phyloP scores from a whole-genome alignment of 2,797 vertebrate genomes.

The Meda fulgida region DNA sequence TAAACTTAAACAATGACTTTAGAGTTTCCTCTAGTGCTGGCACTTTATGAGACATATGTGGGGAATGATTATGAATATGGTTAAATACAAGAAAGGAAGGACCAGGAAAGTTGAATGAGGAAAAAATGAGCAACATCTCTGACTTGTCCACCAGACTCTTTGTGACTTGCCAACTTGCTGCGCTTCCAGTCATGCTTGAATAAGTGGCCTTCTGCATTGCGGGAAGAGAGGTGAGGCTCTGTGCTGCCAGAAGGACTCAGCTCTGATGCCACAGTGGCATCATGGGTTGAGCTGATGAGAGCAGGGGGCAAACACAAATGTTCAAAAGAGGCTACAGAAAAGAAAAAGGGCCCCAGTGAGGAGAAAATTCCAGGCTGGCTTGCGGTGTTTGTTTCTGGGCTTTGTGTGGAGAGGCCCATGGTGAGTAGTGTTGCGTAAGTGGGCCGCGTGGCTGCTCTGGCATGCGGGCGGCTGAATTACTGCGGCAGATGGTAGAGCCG shows the following conservation, averaged over 20 bases:
- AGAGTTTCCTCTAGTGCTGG: conserved; percentile 39
- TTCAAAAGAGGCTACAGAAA: conserved; percentile 55
- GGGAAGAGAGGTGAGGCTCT: conserved; percentile 14
- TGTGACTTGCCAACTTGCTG: conserved; percentile 31
- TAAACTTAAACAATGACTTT: conserved; percentile 54
- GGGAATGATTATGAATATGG: conserved; percentile 19
- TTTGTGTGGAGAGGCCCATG: conserved; percentile 66
- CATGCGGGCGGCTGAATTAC: conserved; percentile 80
- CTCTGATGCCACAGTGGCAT: conserved; percentile 45
- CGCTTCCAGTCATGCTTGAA: conserved; percentile 13
- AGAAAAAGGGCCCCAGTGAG: conserved; percentile 63
- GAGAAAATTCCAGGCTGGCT: conserved; percentile 66
- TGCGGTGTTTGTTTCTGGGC: conserved; percentile 71
- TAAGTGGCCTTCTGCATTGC: conserved; percentile 35
- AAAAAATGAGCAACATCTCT: conserved; percentile 37
- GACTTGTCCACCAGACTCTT: conserved; percentile 12
- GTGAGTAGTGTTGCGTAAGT: conserved; percentile 69
- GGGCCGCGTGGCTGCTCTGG: conserved; percentile 73
- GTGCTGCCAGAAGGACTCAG: conserved; percentile 38
- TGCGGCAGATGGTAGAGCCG: conserved; percentile 79
- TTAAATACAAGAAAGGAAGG: conserved; percentile 19
- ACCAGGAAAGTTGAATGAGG: conserved; percentile 24
- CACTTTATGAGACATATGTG: conserved; percentile 16
- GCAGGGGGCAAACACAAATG: conserved; percentile 56
- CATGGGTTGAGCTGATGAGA: conserved; percentile 50